Conservation (phyloP, 2,888 invertebrate genomes). For the Torymus texanus region DNA sequence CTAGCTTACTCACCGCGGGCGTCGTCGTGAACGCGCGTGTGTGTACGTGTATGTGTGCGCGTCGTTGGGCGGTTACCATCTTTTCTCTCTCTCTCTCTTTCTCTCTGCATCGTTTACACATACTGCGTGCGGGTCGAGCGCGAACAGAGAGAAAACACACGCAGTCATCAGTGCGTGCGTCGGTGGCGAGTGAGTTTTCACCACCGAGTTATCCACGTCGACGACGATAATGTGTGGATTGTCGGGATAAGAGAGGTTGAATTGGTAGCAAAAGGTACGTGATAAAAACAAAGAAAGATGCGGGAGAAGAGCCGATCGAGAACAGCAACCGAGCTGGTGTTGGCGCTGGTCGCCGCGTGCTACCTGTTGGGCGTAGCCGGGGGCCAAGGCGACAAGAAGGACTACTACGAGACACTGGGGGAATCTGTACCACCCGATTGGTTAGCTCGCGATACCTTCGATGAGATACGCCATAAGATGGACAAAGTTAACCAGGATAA, state of each 20-base stretch:
- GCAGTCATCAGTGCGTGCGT: too few relatives aligned
- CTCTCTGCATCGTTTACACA: too few relatives aligned
- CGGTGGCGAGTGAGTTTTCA: too few relatives aligned
- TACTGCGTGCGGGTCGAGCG: too few relatives aligned
- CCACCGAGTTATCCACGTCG: too few relatives aligned
- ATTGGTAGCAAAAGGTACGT: too few relatives aligned
- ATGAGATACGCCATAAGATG: conserved; percentile 89
- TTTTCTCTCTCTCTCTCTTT: too few relatives aligned
- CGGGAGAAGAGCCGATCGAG: not conserved
- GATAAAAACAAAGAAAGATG: not conserved
- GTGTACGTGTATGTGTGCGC: not conserved
- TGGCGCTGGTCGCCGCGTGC: conserved; percentile 58
- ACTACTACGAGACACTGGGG: conserved; percentile 36
- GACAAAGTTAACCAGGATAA: conserved; percentile 90
- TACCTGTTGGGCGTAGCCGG: conserved; percentile 81
- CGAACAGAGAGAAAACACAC: too few relatives aligned
- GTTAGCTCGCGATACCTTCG: conserved; percentile 93
- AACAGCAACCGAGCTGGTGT: conserved; percentile 25
- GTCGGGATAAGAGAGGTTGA: too few relatives aligned
- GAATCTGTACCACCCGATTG: conserved; percentile 79
- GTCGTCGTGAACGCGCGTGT: not conserved
- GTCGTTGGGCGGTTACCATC: conserved; percentile 38
- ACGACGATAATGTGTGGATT: too few relatives aligned
- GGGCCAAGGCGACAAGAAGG: conserved; percentile 44
- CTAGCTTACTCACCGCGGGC: conserved; percentile 25